Evolutionary conservation across 64 coral and sea anemone genomes (phyloP).

Genomic region (Astreopora myriophthalma): DNA sequence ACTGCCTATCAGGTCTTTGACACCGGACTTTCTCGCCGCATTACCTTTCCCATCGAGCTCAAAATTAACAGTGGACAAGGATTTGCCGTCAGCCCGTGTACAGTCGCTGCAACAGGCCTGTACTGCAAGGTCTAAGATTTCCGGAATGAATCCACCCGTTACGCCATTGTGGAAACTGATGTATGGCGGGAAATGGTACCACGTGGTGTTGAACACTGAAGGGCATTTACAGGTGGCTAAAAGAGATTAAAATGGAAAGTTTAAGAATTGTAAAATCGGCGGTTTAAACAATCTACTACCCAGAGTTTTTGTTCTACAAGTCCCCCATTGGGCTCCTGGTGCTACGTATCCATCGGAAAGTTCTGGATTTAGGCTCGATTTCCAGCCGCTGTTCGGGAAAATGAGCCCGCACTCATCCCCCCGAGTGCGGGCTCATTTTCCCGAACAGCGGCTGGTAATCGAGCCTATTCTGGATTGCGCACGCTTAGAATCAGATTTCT

Average conservation of each 20-base stretch:
- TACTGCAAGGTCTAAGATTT: constrained; percentile 10
- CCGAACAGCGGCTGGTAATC: too few species aligned
- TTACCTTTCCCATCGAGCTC: constrained; percentile 19
- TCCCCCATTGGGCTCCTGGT: too few species aligned
- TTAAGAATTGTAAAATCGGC: too few species aligned
- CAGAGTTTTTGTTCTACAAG: too few species aligned
- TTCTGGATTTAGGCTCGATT: too few species aligned
- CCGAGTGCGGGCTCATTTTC: too few species aligned
- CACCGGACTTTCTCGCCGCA: background rate
- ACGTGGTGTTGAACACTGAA: background rate
- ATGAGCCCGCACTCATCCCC: too few species aligned
- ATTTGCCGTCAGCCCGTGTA: background rate
- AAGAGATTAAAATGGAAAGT: background rate
- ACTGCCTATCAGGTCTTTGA: background rate
- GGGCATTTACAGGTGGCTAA: constrained; percentile 43
- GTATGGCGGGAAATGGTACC: constrained; percentile 44
- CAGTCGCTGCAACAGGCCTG: constrained; percentile 29
- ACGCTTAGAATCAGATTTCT: too few species aligned
- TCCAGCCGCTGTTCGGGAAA: too few species aligned
- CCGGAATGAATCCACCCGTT: constrained; percentile 5
- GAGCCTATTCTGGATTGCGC: too few species aligned
- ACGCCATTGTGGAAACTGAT: background rate
- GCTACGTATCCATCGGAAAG: too few species aligned
- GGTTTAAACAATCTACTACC: too few species aligned
- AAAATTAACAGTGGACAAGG: background rate